A percentile compares a stretch with the other conserved stretches of the same genome.
Conservation (phyloP, 2,888 invertebrate species). For the Ochropleura leucogaster region DNA sequence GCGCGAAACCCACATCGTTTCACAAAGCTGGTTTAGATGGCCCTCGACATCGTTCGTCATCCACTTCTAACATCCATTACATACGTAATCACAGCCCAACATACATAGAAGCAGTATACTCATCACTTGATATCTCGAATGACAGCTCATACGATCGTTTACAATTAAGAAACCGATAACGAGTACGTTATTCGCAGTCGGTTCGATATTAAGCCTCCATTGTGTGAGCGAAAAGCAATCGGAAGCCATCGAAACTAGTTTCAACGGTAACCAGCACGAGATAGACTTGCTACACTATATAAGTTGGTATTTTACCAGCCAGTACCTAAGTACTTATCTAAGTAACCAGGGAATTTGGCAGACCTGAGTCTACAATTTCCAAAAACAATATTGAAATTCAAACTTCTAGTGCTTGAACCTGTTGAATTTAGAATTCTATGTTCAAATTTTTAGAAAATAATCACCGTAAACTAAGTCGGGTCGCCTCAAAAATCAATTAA, state of each 20-base stretch:
- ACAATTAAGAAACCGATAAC: constrained; percentile 62
- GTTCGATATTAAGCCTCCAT: constrained; percentile 73
- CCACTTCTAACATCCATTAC: constrained; percentile 18
- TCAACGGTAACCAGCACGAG: constrained; percentile 71
- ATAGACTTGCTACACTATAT: constrained; percentile 53
- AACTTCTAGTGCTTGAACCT: constrained; percentile 18
- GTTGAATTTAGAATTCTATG: constrained; percentile 30
- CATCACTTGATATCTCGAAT: constrained; percentile 26
- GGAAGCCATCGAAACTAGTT: constrained; percentile 79
- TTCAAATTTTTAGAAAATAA: constrained; percentile 35
- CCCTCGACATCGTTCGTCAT: constrained; percentile 26
- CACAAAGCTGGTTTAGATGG: constrained; percentile 61
- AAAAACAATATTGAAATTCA: constrained; percentile 14
- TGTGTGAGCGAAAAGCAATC: constrained; percentile 81
- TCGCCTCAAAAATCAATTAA: constrained; percentile 73
- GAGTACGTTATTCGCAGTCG: constrained; percentile 54
- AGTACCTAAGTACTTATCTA: not conserved
- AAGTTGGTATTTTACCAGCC: constrained; percentile 37
- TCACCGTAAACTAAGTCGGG: constrained; percentile 39
- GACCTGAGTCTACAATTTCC: not conserved
- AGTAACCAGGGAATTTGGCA: constrained; percentile 5
- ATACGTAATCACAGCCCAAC: constrained; percentile 12
- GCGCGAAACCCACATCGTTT: constrained; percentile 76
- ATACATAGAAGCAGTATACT: not conserved
- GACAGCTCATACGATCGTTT: constrained; percentile 37